Evolutionary conservation across 2,888 invertebrate genomes (phyloP).

Genomic region (Ctenicera cuprea): DNA sequence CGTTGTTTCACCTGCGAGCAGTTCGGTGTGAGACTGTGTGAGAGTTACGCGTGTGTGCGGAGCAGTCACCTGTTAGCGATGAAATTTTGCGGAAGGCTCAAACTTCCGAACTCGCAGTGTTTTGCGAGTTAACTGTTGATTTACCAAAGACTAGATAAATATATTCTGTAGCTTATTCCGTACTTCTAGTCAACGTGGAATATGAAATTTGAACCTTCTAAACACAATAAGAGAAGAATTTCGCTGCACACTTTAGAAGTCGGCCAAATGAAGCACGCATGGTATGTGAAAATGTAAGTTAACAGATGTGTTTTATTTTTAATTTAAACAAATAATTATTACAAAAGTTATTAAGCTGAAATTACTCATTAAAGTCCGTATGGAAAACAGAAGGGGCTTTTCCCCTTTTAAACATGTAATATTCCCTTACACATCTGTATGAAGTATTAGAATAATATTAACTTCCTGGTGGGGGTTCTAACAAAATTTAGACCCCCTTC

Average conservation of each 20-base stretch:
- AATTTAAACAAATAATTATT: too few species aligned
- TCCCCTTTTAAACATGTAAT: too few species aligned
- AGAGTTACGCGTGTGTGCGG: slow-evolving; percentile 4
- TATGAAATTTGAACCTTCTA: slow-evolving; percentile 66
- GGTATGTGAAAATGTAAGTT: slow-evolving; percentile 69
- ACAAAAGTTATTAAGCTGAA: too few species aligned
- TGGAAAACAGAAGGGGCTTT: too few species aligned
- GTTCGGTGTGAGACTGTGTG: slow-evolving; percentile 5
- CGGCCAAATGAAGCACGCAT: slow-evolving; percentile 65
- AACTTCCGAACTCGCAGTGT: slow-evolving; percentile 5
- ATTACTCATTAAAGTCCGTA: too few species aligned
- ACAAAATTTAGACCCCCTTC: too few species aligned
- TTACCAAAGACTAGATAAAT: slow-evolving; percentile 17
- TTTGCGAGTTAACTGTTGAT: slow-evolving; percentile 7
- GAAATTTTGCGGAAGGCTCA: slow-evolving; percentile 28
- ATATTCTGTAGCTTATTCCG: slow-evolving; percentile 15
- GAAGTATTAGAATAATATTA: too few species aligned
- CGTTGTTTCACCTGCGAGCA: slow-evolving; percentile 25
- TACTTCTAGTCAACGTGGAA: slow-evolving; percentile 47
- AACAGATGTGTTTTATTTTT: background rate
- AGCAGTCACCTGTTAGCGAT: slow-evolving; percentile 28
- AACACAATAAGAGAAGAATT: slow-evolving; percentile 63
- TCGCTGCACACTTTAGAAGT: slow-evolving; percentile 62
- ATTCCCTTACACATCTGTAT: too few species aligned
- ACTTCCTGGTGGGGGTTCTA: too few species aligned